These are phyloP conservation scores for Philopotamus ludificatus DNA, from an alignment of 1,140 invertebrate genomes.

Conservation along the genomic window DNA sequence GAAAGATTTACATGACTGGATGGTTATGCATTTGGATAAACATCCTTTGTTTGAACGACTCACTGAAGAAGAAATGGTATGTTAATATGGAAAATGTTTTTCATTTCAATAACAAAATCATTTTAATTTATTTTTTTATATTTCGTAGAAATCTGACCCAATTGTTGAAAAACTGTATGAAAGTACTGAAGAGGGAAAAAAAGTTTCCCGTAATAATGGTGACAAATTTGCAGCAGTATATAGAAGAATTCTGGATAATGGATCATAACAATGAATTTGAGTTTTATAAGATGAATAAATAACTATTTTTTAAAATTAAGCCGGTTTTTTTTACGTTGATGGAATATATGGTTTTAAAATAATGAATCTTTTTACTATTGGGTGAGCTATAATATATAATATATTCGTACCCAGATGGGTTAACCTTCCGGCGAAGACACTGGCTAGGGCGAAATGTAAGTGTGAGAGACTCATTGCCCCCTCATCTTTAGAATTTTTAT, in stretches of 20 bases:
- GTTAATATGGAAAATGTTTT: conserved; percentile 1
- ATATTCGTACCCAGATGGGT: no score
- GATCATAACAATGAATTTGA: no score
- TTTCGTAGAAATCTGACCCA: conserved; percentile 71
- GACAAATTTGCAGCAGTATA: conserved; percentile 93
- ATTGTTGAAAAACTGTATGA: conserved; percentile 86
- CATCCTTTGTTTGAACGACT: conserved; percentile 89
- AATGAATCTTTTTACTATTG: no score
- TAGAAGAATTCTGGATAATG: conserved; percentile 68
- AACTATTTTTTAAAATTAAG: no score
- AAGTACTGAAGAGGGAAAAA: conserved; percentile 97
- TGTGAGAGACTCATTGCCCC: no score
- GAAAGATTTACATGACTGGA: conserved; percentile 96
- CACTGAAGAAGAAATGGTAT: conserved; percentile 71
- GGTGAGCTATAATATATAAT: no score
- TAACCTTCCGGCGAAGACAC: no score
- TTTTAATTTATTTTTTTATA: conserved; percentile 25
- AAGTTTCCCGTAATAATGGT: conserved; percentile 94
- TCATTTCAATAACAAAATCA: conserved; percentile 1
- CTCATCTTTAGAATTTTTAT: no score
- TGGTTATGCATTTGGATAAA: conserved; percentile 85
- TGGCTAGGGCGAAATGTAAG: no score
- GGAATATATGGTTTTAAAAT: no score
- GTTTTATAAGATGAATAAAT: no score
- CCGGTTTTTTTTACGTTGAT: no score